These are phyloP conservation scores for Stichodactyla helianthus DNA, from an alignment of 64 coral and sea anemone species.

Conservation along the genomic window DNA sequence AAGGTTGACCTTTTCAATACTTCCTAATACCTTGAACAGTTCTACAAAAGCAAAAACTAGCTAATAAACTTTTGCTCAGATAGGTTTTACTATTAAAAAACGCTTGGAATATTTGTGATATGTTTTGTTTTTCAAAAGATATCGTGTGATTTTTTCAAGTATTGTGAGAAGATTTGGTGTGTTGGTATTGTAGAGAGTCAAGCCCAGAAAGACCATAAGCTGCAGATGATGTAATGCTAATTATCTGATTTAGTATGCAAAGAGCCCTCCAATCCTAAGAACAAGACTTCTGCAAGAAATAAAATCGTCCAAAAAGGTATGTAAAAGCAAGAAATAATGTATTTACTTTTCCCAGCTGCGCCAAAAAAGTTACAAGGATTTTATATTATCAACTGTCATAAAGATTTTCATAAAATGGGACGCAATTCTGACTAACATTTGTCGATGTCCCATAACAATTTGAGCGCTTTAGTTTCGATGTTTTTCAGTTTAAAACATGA, in stretches of 20 bases:
- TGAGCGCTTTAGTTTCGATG: background rate
- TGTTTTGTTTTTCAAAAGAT: background rate
- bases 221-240: conserved; percentile 9
- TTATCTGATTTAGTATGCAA: conserved; percentile 15
- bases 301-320: conserved; percentile 26
- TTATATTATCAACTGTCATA: background rate
- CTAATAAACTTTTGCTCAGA: background rate
- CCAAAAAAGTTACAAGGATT: background rate
- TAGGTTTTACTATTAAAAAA: background rate
- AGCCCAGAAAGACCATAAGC: background rate
- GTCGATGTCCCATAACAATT: background rate
- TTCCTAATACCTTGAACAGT: background rate
- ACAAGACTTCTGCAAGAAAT: conserved; percentile 6
- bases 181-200: background rate
- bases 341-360: background rate
- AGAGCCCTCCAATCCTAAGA: background rate
- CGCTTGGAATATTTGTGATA: background rate
- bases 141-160: background rate
- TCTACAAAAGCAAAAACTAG: background rate
- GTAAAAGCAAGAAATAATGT: background rate
- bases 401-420: background rate
- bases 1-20: background rate
- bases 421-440: background rate
- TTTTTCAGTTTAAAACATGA: too few species aligned
- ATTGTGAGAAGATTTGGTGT: background rate